Base-by-base conservation (phyloP, 2,888 invertebrate species). In the Saturnia japonica region DNA sequence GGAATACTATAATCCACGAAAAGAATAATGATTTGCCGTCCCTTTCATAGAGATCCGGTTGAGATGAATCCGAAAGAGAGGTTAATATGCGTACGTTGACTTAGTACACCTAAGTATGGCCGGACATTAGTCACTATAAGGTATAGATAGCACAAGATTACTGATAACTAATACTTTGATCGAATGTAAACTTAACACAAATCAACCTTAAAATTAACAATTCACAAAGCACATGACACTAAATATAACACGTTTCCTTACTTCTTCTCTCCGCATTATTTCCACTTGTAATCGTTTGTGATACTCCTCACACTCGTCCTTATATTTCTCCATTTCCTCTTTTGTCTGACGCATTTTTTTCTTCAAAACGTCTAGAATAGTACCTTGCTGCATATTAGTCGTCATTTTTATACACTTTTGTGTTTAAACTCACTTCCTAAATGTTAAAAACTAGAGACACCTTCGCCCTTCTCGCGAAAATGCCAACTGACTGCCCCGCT, bases 271-370 rank as follows among this genome's bases (percentile, higher is more conserved):
- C 93, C 99, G 97, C 95, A 98, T 97, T 92, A 98, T 96, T 96
- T 99, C 99, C 91, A 97, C 96, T 95, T 98, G 98, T 91, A 98
- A 96, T 93, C 98, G 97, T 95, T 98, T 97, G 94, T 98, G 97
- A 92, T 97, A 97, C 94, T 98, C 98, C 94, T 99, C 99, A 93
- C 98, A 98, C 93, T 98, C 98, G 94, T 99, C 99, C 95, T 98
- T 99, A 95, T 98, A 98, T 94, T 98, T 97, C 94, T 99, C 99
- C 97, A 99, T 98, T 95, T 99, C 99, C 94, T 99, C 99, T 95
- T 99, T 99, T 85, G 99, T 98, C 94, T 98, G 98, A 84, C 98
- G 96, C 99, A 99, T 99, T 96, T 99, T 99, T 96, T 99, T 99
- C 96, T 99, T 99, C 88, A 99, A 96, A 88, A 99, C 98, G 95